Conservation (phyloP, 2,888 invertebrate species). For the Calameuta filiformis region DNA sequence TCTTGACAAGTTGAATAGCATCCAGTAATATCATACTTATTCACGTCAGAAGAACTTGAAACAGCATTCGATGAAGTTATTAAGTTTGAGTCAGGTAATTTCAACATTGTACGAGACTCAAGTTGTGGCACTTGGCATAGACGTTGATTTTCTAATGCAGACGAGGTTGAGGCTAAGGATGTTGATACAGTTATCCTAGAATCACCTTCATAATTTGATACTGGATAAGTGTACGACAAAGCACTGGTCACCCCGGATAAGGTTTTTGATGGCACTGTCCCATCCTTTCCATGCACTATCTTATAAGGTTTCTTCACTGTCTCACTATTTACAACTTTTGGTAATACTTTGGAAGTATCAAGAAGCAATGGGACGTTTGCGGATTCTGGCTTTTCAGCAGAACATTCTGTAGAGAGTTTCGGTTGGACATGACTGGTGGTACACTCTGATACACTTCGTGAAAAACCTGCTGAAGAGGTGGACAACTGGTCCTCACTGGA, state of each 20-base stretch:
- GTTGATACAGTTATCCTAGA: background rate
- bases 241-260: constrained; percentile 9
- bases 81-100: background rate
- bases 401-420: background rate
- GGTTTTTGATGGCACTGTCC: constrained; percentile 13
- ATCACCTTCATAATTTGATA: background rate
- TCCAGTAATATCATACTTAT: constrained; percentile 36
- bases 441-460: background rate
- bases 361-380: background rate
- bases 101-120: background rate
- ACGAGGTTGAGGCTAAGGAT: background rate
- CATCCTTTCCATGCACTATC: constrained; percentile 34
- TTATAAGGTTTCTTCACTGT: constrained; percentile 56
- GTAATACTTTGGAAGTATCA: constrained; percentile 42
- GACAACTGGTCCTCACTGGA: background rate
- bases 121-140: background rate
- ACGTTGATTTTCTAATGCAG: background rate
- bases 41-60: background rate
- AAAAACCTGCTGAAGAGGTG: background rate
- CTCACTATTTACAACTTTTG: constrained; percentile 56
- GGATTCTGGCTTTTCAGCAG: background rate
- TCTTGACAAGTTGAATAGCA: constrained; percentile 43
- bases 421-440: background rate
- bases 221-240: constrained; percentile 10
- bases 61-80: background rate